A percentile compares a stretch with the other conserved stretches of the same genome.
Conservation (phyloP, 2,888 invertebrate species). For the Cremastinae sp. region DNA sequence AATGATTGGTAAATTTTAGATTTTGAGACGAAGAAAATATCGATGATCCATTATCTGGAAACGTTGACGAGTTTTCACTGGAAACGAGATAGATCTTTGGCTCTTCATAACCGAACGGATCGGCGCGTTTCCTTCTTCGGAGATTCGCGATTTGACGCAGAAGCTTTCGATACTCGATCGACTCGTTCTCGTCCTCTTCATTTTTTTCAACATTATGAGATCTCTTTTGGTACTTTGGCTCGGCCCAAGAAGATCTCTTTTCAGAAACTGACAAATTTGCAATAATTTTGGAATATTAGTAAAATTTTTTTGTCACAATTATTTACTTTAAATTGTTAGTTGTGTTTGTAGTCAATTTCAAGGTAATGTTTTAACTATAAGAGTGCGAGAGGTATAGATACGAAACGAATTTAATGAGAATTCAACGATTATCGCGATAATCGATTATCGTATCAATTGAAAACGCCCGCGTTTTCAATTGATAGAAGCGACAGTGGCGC, state of each 20-base stretch:
- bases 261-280: too few species aligned
- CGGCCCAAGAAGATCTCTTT: not conserved
- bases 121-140: slow-evolving; percentile 66
- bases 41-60: not conserved
- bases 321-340: too few species aligned
- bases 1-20: not conserved
- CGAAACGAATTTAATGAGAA: too few species aligned
- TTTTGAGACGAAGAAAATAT: not conserved
- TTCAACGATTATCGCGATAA: too few species aligned
- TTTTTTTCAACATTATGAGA: not conserved
- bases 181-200: slow-evolving; percentile 35
- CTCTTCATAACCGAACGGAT: slow-evolving; percentile 65
- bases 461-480: too few species aligned
- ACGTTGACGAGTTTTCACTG: not conserved
- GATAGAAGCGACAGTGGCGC: too few species aligned
- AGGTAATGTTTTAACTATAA: too few species aligned
- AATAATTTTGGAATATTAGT: too few species aligned
- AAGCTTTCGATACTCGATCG: slow-evolving; percentile 56
- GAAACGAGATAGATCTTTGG: slow-evolving; percentile 62
- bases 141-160: slow-evolving; percentile 56
- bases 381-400: too few species aligned
- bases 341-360: too few species aligned
- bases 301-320: too few species aligned
- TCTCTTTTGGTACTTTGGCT: not conserved
- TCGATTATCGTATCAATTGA: too few species aligned